These are phyloP conservation scores for Sander lucioperca DNA, from an alignment of 2,113 vertebrate species.

Conservation along the genomic window DNA sequence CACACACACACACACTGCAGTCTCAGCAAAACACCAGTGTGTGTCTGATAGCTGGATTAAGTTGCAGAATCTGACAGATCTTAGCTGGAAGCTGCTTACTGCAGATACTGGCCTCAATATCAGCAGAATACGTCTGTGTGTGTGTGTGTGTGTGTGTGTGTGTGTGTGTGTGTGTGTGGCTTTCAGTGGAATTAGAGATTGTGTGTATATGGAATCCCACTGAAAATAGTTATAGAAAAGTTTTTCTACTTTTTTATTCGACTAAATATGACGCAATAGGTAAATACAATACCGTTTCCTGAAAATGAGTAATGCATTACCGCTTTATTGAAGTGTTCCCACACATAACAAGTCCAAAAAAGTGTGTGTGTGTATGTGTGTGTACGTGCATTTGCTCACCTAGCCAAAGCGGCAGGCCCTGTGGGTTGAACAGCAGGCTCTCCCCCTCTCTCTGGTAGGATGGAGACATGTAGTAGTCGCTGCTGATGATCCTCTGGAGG, in stretches of 20 bases:
- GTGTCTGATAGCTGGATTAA: conserved; percentile 76
- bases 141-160: too few relatives aligned
- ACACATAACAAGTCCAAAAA: neutral
- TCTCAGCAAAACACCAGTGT: conserved; percentile 70
- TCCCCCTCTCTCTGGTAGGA: conserved; percentile 94
- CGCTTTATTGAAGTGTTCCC: neutral
- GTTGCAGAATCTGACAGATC: conserved; percentile 79
- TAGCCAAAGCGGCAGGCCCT: conserved; percentile 96
- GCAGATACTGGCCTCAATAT: conserved; percentile 74
- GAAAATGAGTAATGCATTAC: neutral
- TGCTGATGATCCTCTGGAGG: conserved; percentile 98
- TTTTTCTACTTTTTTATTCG: neutral
- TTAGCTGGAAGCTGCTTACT: conserved; percentile 78
- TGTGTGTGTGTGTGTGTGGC: conserved; percentile 1
- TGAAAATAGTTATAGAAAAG: conserved; percentile 10
- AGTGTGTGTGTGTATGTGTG: too few relatives aligned
- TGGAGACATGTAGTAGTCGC: conserved; percentile 93
- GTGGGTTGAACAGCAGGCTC: conserved; percentile 95
- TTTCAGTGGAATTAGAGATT: conserved; percentile 53
- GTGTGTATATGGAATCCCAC: conserved; percentile 29
- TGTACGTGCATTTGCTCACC: conserved; percentile 77
- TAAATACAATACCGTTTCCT: neutral
- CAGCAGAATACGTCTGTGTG: conserved; percentile 71
- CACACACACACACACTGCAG: conserved; percentile 49
- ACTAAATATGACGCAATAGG: neutral